Evolutionary conservation across 92 coral and sea anemone genomes (phyloP).

Genomic region (Bergia puertoricense): DNA sequence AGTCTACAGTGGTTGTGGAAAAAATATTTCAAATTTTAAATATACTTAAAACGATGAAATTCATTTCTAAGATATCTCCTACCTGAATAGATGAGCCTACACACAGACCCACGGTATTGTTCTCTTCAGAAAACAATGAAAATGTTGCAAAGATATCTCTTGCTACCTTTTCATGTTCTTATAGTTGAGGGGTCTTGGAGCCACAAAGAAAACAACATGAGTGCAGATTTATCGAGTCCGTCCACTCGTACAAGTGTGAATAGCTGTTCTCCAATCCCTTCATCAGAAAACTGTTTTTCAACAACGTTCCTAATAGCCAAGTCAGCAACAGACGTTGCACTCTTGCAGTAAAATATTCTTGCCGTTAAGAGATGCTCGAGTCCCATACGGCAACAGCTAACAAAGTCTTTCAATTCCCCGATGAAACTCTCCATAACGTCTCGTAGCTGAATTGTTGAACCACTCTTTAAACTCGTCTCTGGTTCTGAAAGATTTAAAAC

Average conservation of each 20-base stretch:
- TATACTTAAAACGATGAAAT: no score
- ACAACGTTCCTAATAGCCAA: conserved; percentile 6
- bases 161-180: not conserved
- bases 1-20: no score
- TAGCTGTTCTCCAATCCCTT: not conserved
- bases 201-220: conserved; percentile 17
- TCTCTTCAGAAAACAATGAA: not conserved
- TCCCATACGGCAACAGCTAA: not conserved
- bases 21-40: no score
- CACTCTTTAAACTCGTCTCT: not conserved
- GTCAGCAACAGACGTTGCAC: not conserved
- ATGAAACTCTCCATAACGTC: conserved; percentile 24
- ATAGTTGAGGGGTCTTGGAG: not conserved
- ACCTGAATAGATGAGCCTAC: no score
- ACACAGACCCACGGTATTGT: no score
- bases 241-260: conserved; percentile 18
- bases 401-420: conserved; percentile 2
- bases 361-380: conserved; percentile 19
- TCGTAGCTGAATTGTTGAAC: conserved; percentile 2
- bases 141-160: not conserved
- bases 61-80: no score
- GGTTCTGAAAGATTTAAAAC: conserved; percentile 9
- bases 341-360: conserved; percentile 32
- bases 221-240: not conserved
- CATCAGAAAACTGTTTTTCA: not conserved